Evolutionary conservation across 2,888 invertebrate species (phyloP).

Genomic region (Ophonus ardosiacus): DNA sequence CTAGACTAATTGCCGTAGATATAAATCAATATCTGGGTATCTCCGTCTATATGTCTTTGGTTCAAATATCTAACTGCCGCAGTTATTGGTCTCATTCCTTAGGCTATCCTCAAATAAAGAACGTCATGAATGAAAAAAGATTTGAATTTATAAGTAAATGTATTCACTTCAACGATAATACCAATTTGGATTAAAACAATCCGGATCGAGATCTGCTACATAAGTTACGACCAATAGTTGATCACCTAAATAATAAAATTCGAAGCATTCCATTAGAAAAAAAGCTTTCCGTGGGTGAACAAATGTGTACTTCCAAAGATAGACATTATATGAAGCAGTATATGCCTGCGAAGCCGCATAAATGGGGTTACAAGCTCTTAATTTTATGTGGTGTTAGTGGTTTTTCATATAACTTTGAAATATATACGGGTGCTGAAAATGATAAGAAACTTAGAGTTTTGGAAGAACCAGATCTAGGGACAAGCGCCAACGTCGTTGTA

Average conservation of each 20-base stretch:
- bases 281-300: no score
- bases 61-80: constrained; percentile 55
- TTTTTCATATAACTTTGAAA: constrained; percentile 66
- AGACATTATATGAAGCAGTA: no score
- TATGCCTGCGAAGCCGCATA: constrained; percentile 71
- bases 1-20: constrained; percentile 20
- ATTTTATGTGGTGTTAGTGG: constrained; percentile 69
- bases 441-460: constrained; percentile 66
- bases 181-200: constrained; percentile 42
- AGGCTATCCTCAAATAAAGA: constrained; percentile 66
- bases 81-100: constrained; percentile 67
- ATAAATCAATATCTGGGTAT: constrained; percentile 65
- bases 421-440: constrained; percentile 68
- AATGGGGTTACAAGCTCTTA: constrained; percentile 71
- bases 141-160: constrained; percentile 67
- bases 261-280: no score
- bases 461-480: background rate
- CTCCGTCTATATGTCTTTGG: constrained; percentile 68
- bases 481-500: constrained; percentile 70
- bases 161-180: constrained; percentile 68
- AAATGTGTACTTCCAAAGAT: no score
- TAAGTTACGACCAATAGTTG: no score
- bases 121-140: constrained; percentile 67
- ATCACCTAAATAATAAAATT: no score
- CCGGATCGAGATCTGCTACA: constrained; percentile 65